Evolutionary conservation across 2,888 invertebrate genomes (phyloP).

Genomic region (Trachelus troglodyta): DNA sequence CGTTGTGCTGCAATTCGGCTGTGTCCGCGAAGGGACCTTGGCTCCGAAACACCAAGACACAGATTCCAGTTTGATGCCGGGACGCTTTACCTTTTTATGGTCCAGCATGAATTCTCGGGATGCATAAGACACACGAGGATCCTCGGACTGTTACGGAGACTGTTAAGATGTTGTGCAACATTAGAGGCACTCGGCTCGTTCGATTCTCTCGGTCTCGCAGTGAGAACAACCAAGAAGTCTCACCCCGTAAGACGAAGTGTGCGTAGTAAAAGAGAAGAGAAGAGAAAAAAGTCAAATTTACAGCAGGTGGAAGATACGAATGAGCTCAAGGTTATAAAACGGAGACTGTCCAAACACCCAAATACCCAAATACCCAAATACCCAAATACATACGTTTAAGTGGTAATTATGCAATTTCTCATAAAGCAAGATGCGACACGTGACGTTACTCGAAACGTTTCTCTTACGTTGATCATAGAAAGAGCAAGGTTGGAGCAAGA

Average conservation of each 20-base stretch:
- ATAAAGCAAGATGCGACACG: background rate
- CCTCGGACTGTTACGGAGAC: background rate
- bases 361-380: constrained; percentile 61
- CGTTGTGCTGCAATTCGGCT: constrained; percentile 50
- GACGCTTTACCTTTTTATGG: background rate
- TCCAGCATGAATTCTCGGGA: background rate
- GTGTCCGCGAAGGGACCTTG: constrained; percentile 51
- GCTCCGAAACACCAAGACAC: constrained; percentile 57
- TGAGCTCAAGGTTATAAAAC: constrained; percentile 58
- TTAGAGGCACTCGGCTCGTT: background rate
- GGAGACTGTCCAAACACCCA: constrained; percentile 41
- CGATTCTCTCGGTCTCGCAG: background rate
- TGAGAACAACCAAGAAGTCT: background rate
- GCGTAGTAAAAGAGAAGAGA: background rate
- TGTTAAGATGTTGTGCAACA: background rate
- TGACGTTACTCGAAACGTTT: background rate
- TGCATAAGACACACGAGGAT: background rate
- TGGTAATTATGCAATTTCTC: background rate
- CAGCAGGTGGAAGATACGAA: constrained; percentile 30
- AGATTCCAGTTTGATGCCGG: constrained; percentile 21
- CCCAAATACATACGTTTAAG: constrained; percentile 61
- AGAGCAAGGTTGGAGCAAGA: background rate
- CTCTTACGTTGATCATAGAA: background rate
- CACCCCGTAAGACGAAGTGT: background rate
- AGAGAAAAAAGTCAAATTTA: background rate